Evolutionary conservation across 64 coral and sea anemone genomes (phyloP).

Genomic region (Hydrozoanthus tunicans): DNA sequence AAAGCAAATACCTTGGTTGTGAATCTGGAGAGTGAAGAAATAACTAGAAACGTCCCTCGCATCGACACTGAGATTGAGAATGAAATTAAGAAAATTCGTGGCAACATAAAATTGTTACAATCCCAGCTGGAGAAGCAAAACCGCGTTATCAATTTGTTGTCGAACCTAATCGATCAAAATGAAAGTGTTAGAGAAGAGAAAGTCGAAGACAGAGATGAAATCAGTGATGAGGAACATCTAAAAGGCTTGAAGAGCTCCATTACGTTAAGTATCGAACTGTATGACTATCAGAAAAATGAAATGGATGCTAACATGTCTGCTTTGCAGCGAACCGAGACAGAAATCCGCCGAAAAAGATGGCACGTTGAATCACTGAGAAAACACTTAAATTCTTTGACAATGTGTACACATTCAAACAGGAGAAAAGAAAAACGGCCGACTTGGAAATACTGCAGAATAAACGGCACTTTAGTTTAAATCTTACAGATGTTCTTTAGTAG

Average conservation of each 20-base stretch:
- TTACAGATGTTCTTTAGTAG: background rate
- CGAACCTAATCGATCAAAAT: background rate
- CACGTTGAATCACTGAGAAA: conserved; percentile 48
- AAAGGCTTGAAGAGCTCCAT: conserved; percentile 9
- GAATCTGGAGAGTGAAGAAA: background rate
- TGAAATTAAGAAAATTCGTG: background rate
- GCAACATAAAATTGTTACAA: conserved; percentile 7
- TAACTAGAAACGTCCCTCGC: background rate
- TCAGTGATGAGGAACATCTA: background rate
- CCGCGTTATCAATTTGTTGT: conserved; percentile 20
- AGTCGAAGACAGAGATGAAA: background rate
- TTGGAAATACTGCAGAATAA: background rate
- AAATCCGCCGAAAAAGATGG: conserved; percentile 49
- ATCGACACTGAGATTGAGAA: conserved; percentile 8
- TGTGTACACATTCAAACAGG: conserved; percentile 31
- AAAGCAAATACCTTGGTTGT: background rate
- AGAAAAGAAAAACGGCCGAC: background rate
- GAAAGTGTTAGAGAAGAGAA: background rate
- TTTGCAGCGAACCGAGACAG: conserved; percentile 4
- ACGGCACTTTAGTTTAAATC: conserved; percentile 18
- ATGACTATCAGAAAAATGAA: conserved; percentile 50
- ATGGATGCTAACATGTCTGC: conserved; percentile 13
- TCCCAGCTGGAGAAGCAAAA: conserved; percentile 32
- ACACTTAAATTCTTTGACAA: conserved; percentile 42
- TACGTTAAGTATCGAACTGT: conserved; percentile 22